These are phyloP conservation scores for Entomobrya proxima DNA, from an alignment of 2,888 invertebrate species.

Conservation along the genomic window DNA sequence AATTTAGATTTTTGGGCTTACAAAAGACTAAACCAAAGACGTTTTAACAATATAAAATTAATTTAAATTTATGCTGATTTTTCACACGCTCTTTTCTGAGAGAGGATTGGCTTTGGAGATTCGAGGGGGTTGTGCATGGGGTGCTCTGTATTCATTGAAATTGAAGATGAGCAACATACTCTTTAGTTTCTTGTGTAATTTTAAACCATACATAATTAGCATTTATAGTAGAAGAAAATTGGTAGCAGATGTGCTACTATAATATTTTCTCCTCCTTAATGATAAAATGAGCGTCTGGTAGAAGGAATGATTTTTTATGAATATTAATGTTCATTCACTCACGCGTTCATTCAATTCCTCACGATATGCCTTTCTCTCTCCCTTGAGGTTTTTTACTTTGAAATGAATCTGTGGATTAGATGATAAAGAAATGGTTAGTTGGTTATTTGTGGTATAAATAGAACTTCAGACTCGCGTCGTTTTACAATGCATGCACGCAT, in stretches of 20 bases:
- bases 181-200: neutral
- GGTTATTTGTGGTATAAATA: neutral
- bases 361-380: neutral
- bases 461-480: neutral
- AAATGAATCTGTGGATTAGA: constrained; percentile 50
- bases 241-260: neutral
- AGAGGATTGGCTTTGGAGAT: constrained; percentile 40
- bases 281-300: neutral
- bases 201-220: constrained; percentile 28
- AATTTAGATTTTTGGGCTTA: neutral
- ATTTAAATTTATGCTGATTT: constrained; percentile 65
- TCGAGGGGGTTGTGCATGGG: constrained; percentile 22
- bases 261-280: neutral
- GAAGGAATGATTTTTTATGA: constrained; percentile 2
- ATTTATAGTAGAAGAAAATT: constrained; percentile 8
- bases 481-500: neutral
- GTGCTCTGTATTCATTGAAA: neutral
- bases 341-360: constrained; percentile 13
- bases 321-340: constrained; percentile 51
- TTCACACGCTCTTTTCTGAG: constrained; percentile 41
- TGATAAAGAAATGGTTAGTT: constrained; percentile 10
- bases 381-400: neutral
- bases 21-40: constrained; percentile 37
- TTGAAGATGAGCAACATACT: neutral
- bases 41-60: neutral